Conservation (phyloP, 2,888 invertebrate genomes). For the Drosophila macrospina region DNA sequence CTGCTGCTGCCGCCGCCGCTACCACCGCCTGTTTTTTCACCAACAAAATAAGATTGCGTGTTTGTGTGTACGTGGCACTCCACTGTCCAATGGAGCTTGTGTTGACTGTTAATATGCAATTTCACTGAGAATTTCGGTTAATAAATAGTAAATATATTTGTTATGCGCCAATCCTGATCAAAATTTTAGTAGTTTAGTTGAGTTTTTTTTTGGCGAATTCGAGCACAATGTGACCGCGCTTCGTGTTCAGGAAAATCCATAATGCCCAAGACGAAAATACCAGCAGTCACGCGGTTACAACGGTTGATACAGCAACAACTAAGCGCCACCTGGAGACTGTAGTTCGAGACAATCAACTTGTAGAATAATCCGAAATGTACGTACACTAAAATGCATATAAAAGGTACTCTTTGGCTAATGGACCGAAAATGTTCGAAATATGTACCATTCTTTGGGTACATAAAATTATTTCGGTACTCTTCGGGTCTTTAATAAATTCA, state of each 20-base stretch:
- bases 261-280: slow-evolving; percentile 25
- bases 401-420: neutral
- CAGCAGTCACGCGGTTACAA: slow-evolving; percentile 46
- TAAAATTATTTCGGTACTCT: neutral
- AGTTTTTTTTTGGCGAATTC: slow-evolving; percentile 55
- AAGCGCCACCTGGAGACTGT: slow-evolving; percentile 33
- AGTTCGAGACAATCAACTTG: neutral
- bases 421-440: neutral
- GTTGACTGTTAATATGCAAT: slow-evolving; percentile 45
- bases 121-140: slow-evolving; percentile 48
- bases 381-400: neutral
- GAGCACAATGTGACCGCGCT: slow-evolving; percentile 30
- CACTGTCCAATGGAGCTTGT: slow-evolving; percentile 23
- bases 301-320: neutral
- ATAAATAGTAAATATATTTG: slow-evolving; percentile 32
- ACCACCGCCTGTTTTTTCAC: slow-evolving; percentile 61
- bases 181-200: slow-evolving; percentile 40
- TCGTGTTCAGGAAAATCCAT: neutral
- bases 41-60: slow-evolving; percentile 34
- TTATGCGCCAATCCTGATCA: slow-evolving; percentile 50
- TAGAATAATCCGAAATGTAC: neutral
- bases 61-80: slow-evolving; percentile 10
- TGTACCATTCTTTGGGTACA: neutral
- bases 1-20: slow-evolving; percentile 21
- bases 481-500: neutral